phyloP scores from a whole-genome alignment of 2,888 invertebrate genomes.

The Lasioglossum pauxillum region DNA sequence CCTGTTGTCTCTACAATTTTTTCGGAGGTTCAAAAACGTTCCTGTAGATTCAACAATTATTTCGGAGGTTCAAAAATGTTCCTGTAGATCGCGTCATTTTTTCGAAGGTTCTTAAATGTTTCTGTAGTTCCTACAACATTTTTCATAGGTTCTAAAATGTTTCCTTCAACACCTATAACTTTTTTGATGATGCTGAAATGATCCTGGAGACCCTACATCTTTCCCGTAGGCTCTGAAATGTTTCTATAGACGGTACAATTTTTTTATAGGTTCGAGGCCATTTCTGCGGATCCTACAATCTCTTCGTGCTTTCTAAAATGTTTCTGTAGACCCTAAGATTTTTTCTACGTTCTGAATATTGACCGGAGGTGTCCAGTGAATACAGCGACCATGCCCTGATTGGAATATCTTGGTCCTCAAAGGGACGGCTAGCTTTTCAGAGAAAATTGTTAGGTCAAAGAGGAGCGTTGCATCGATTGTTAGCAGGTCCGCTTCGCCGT shows the following conservation, averaged over 20 bases:
- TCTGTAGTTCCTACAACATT: background rate
- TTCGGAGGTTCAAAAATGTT: background rate
- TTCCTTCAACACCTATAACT: background rate
- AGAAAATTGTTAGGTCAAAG: background rate
- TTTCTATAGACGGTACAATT: background rate
- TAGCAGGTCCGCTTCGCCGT: constrained; percentile 76
- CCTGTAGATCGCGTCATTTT: background rate
- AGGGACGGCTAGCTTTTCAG: background rate
- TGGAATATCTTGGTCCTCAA: background rate
- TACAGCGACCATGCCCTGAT: background rate
- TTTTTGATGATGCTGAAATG: background rate
- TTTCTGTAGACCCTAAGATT: background rate
- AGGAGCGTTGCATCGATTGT: constrained; percentile 30
- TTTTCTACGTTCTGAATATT: background rate
- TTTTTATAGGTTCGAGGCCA: background rate
- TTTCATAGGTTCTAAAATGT: background rate
- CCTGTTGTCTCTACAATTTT: background rate
- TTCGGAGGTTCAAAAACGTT: background rate
- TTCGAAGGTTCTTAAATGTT: background rate
- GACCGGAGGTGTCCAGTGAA: background rate
- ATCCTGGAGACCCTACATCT: no score
- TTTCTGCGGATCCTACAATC: background rate
- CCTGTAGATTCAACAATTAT: background rate
- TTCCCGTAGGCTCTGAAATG: background rate
- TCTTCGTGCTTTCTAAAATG: background rate